Evolutionary conservation across 1,140 invertebrate genomes (phyloP), one percentile per base, ranked within the genome.

Genomic region (Tetramorium alpestre): DNA sequence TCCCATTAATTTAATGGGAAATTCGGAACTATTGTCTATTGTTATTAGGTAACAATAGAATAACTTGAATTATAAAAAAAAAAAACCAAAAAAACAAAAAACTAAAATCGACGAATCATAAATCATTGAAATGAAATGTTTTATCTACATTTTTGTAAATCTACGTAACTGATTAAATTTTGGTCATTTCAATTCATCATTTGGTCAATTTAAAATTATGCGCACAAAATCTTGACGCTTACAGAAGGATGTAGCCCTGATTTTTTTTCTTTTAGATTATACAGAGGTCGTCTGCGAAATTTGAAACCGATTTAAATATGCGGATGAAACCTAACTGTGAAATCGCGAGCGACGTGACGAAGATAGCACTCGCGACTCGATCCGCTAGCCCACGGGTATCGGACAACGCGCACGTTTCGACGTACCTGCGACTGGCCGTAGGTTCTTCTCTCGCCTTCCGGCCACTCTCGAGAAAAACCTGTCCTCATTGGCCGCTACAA

Each of bases 371-470:
- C 33, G 25, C 33, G 47, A 69, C 28, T 41, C 28, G 44, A 51
- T 11, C 5, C 16, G 25, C 10, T 3, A 2, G 13, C 13, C 3
- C 75, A 13, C 38, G 38, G 16, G 6, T 38, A 10, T 44, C 58
- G 16, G 25, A 28, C 11, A 22, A 3, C 65, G 67, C 77, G 13
- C 77, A 18, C 28, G 62, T 51, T 69, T 67, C 64, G 62, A 80
- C 77, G 47, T 69, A 80, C 62, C 62, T 80, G 58, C 44, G 44
- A 44, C 54, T 41, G 58, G 25, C 38, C 75, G 10, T n/a, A 13
- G 77, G 1, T 70, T 41, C 47, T 22, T 60, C 13, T 11, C 62
- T 76, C 56, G 28, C 10, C 28, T 67, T 69, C 33, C 7, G 10
- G 8, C 4, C 28, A 8, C 41, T 28, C 49, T 78, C 77, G 47